A percentile compares a stretch with the other conserved stretches of the same genome.
Evolutionary conservation across 2,888 invertebrate species (phyloP).

Genomic region (Ophion ventricosus): DNA sequence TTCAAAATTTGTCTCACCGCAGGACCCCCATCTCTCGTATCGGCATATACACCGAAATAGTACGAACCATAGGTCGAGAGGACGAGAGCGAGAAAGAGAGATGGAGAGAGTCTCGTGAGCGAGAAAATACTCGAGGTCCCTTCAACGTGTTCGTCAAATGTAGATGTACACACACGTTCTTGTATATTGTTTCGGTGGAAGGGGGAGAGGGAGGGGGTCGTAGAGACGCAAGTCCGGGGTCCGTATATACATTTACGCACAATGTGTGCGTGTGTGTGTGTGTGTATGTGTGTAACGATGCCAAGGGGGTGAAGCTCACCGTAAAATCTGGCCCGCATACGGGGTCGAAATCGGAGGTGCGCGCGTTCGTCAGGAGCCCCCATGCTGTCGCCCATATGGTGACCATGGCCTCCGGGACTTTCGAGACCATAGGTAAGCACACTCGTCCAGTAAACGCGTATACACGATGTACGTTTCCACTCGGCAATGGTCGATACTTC

Average conservation of each 20-base stretch:
- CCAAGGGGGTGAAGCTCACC: conserved; percentile 58
- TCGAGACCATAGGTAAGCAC: conserved; percentile 74
- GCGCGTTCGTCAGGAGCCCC: conserved; percentile 70
- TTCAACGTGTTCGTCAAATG: conserved; percentile 26
- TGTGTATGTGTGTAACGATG: conserved; percentile 14
- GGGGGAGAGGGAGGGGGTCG: neutral
- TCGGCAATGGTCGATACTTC: neutral
- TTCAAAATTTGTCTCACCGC: conserved; percentile 13
- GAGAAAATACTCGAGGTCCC: conserved; percentile 40
- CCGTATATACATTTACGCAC: conserved; percentile 4
- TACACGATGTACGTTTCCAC: conserved; percentile 24
- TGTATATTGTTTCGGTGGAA: conserved; percentile 56
- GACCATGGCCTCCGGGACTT: conserved; percentile 76
- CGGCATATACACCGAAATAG: neutral
- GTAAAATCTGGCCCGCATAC: conserved; percentile 81
- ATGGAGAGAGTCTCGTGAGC: neutral
- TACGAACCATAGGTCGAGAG: too few species aligned
- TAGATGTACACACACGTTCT: conserved; percentile 36
- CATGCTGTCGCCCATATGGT: conserved; percentile 82
- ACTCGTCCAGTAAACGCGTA: conserved; percentile 48
- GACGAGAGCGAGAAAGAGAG: neutral
- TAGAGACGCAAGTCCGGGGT: conserved; percentile 1
- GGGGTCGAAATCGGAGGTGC: conserved; percentile 76
- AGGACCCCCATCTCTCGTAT: neutral
- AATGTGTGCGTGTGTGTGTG: neutral